Conservation (phyloP, 2,888 invertebrate genomes). For the Cylindroiulus punctatus region DNA sequence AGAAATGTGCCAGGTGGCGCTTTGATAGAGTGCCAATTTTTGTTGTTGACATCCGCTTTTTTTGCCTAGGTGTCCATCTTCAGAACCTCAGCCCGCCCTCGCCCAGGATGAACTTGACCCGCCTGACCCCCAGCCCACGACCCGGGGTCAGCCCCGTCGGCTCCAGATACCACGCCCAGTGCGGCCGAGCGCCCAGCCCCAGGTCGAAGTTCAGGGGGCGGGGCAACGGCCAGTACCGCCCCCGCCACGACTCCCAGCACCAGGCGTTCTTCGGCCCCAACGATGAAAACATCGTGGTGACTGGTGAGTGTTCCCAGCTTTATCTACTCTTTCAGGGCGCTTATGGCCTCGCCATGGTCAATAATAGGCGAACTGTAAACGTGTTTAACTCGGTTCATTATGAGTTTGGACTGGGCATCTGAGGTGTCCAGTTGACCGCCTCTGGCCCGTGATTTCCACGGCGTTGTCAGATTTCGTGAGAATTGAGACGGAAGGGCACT, state of each 20-base stretch:
- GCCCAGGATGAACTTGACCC: neutral
- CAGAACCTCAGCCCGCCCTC: conserved; percentile 22
- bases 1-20: too few relatives aligned
- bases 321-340: too few relatives aligned
- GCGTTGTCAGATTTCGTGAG: too few relatives aligned
- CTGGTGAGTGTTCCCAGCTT: neutral
- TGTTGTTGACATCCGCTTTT: neutral
- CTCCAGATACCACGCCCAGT: conserved; percentile 14
- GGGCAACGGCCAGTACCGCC: neutral
- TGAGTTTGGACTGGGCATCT: too few relatives aligned
- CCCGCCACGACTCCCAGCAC: neutral
- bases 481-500: too few relatives aligned
- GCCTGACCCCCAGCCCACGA: conserved; percentile 13
- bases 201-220: conserved; percentile 14
- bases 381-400: too few relatives aligned
- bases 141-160: neutral
- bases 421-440: too few relatives aligned
- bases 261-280: conserved; percentile 13
- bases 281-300: conserved; percentile 37
- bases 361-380: too few relatives aligned
- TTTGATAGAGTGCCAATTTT: too few relatives aligned
- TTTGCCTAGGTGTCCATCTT: neutral
- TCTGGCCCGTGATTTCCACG: too few relatives aligned
- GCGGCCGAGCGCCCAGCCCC: neutral
- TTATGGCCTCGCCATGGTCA: too few relatives aligned